These are phyloP conservation scores for Onthophagus sagittarius DNA, from an alignment of 2,888 invertebrate species.

Conservation along the genomic window DNA sequence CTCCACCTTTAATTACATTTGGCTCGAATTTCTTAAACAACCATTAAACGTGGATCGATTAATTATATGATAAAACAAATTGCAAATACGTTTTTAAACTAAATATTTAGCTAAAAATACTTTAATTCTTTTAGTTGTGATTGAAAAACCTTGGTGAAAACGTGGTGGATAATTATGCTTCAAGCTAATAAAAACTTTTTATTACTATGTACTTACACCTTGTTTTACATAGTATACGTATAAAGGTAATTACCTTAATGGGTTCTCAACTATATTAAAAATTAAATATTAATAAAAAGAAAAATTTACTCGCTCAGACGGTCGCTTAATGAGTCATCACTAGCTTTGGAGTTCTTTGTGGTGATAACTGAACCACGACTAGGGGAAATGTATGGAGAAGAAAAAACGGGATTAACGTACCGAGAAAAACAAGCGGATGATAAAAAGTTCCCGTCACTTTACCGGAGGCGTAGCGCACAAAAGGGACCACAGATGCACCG, in stretches of 20 bases:
- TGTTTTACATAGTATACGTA: background rate
- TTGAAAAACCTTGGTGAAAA: no score
- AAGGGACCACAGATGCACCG: slow-evolving; percentile 38
- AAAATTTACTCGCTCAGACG: background rate
- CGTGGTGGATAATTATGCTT: no score
- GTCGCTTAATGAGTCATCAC: background rate
- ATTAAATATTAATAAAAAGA: background rate
- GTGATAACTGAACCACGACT: background rate
- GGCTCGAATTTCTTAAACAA: no score
- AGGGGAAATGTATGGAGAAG: background rate
- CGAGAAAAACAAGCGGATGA: background rate
- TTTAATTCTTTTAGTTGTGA: no score
- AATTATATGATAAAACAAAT: no score
- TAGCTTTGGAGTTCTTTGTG: background rate
- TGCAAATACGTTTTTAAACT: no score
- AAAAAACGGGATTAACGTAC: background rate
- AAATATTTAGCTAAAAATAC: no score
- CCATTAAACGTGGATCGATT: no score
- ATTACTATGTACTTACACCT: background rate
- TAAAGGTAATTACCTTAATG: background rate
- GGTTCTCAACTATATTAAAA: background rate
- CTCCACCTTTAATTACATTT: no score
- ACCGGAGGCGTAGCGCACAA: slow-evolving; percentile 18
- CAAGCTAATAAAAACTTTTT: background rate
- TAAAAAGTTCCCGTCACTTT: background rate